A percentile compares a stretch with the other conserved stretches of the same genome.
Evolutionary conservation across 2,797 vertebrate species (phyloP).

Genomic region (Microctenopoma stevenorrisi): DNA sequence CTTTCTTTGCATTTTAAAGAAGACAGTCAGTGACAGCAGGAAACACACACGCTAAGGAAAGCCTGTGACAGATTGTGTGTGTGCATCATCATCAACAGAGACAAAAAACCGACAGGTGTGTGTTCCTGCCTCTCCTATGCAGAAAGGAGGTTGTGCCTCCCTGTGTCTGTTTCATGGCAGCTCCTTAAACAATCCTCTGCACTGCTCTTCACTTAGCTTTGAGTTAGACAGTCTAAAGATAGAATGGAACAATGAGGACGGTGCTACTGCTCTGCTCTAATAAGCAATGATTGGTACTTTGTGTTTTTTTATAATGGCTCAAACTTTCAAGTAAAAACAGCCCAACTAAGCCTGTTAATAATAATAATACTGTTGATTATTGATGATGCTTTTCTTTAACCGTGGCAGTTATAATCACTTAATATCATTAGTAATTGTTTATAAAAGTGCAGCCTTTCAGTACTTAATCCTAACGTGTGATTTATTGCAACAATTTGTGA

Average conservation of each 20-base stretch:
- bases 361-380: not conserved
- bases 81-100: conserved; percentile 31
- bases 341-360: conserved; percentile 12
- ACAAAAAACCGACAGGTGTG: conserved; percentile 45
- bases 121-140: conserved; percentile 31
- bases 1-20: conserved; percentile 32
- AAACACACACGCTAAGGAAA: conserved; percentile 15
- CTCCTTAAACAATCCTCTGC: conserved; percentile 48
- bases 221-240: conserved; percentile 72
- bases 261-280: conserved; percentile 41
- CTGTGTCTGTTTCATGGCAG: conserved; percentile 34
- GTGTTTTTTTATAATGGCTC: conserved; percentile 30
- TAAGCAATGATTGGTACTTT: conserved; percentile 59
- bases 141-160: conserved; percentile 43
- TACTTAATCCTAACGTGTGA: not conserved
- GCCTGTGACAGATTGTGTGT: conserved; percentile 23
- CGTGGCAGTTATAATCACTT: not conserved
- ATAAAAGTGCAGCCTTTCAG: not conserved
- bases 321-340: conserved; percentile 37
- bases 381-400: not conserved
- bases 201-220: conserved; percentile 54
- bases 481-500: not conserved
- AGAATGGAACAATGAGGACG: conserved; percentile 63
- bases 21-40: conserved; percentile 26
- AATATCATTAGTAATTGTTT: conserved; percentile 1